phyloP scores from a whole-genome alignment of 2,888 invertebrate genomes.

The Mythimna albipuncta region DNA sequence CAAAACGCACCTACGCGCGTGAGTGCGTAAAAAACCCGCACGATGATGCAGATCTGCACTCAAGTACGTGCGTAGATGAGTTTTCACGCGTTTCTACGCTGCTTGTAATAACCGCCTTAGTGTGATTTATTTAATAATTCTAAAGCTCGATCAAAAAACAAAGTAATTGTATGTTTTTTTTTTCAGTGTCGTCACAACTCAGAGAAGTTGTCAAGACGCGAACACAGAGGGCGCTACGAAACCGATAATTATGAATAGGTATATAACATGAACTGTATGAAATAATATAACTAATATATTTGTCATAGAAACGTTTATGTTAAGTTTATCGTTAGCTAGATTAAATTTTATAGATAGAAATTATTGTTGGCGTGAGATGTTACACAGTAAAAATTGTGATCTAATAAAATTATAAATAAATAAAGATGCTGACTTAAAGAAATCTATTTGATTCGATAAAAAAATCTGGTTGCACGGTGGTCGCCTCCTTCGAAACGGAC shows the following conservation, averaged over 20 bases:
- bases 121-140: too few relatives aligned
- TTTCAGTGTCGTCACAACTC: slow-evolving; percentile 58
- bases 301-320: slow-evolving; percentile 44
- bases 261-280: slow-evolving; percentile 48
- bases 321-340: slow-evolving; percentile 62
- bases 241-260: slow-evolving; percentile 49
- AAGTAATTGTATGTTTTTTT: neutral
- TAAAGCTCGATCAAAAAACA: too few relatives aligned
- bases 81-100: too few relatives aligned
- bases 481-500: too few relatives aligned
- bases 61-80: too few relatives aligned
- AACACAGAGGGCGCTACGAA: slow-evolving; percentile 43
- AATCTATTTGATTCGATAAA: too few relatives aligned
- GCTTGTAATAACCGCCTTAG: too few relatives aligned
- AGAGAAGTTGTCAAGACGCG: slow-evolving; percentile 33
- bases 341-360: slow-evolving; percentile 55
- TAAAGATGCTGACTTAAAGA: too few relatives aligned
- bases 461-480: too few relatives aligned
- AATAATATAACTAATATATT: slow-evolving; percentile 60
- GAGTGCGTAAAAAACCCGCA: too few relatives aligned
- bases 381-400: slow-evolving; percentile 18
- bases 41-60: too few relatives aligned
- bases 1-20: too few relatives aligned
- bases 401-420: neutral
- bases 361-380: slow-evolving; percentile 23